Evolutionary conservation across 2,888 invertebrate genomes (phyloP).

Genomic region (Galerucella nymphaeae): DNA sequence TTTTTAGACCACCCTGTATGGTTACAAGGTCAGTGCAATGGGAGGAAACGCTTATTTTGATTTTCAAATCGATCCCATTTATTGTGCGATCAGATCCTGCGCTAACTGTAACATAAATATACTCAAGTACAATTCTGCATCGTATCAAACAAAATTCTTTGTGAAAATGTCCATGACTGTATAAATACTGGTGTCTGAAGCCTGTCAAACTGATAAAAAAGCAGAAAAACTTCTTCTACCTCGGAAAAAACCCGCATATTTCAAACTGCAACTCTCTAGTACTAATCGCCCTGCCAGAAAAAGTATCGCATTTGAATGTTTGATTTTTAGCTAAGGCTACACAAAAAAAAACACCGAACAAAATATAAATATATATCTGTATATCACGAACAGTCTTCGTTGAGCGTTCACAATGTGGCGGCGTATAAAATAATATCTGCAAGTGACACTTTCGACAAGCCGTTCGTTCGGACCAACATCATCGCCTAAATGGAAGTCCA

Average conservation of each 20-base stretch:
- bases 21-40: no score
- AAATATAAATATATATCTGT: constrained; percentile 30
- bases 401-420: constrained; percentile 34
- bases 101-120: no score
- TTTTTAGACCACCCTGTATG: no score
- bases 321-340: constrained; percentile 21
- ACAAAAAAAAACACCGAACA: constrained; percentile 24
- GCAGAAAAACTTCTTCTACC: background rate
- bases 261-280: constrained; percentile 8
- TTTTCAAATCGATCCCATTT: no score
- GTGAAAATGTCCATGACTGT: no score
- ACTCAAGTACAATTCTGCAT: no score
- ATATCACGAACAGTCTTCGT: constrained; percentile 44
- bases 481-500: constrained; percentile 33
- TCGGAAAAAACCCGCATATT: background rate
- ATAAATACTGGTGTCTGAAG: no score
- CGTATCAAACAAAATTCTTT: no score
- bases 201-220: background rate
- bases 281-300: constrained; percentile 24
- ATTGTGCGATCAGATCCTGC: no score
- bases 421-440: constrained; percentile 42
- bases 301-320: constrained; percentile 31
- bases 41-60: no score
- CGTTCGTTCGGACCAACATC: constrained; percentile 29
- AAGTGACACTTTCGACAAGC: constrained; percentile 43